A percentile compares a stretch with the other conserved stretches of the same genome.
Evolutionary conservation across 2,888 invertebrate genomes (phyloP).

Genomic region (Glomeris marginata): DNA sequence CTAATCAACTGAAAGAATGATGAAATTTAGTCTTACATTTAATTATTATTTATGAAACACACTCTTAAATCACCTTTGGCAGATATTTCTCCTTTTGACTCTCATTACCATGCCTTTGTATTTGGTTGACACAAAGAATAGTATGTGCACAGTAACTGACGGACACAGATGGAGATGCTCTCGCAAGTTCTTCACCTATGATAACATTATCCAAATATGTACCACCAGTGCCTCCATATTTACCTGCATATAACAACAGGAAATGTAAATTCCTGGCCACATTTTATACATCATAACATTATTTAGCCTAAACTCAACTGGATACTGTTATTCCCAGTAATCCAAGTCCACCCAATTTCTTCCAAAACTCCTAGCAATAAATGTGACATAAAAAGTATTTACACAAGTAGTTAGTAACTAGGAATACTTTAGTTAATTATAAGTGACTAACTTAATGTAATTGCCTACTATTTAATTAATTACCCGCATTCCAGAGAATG

Average conservation of each 20-base stretch:
- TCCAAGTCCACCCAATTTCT: conserved; percentile 34
- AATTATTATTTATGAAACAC: background rate
- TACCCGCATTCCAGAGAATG: conserved; percentile 49
- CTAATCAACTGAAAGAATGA: conserved; percentile 35
- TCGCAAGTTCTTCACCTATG: conserved; percentile 37
- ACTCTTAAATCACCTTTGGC: conserved; percentile 31
- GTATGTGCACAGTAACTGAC: conserved; percentile 39
- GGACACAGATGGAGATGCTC: conserved; percentile 31
- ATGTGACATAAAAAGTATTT: too few species aligned
- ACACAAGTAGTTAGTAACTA: too few species aligned
- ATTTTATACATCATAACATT: background rate
- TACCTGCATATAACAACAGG: conserved; percentile 32
- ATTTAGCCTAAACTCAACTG: conserved; percentile 16
- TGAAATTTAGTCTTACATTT: background rate
- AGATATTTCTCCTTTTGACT: conserved; percentile 36
- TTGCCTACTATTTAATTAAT: conserved; percentile 18
- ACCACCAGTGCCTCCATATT: conserved; percentile 36
- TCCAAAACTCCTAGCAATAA: conserved; percentile 31
- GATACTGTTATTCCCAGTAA: conserved; percentile 37
- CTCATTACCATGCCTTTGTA: conserved; percentile 32
- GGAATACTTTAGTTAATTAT: too few species aligned
- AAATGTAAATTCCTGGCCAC: background rate
- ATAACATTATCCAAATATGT: conserved; percentile 36
- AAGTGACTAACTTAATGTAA: background rate
- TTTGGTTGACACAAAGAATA: conserved; percentile 38